These are phyloP conservation scores for Pseudoatta argentina DNA, from an alignment of 1,140 invertebrate species.

Conservation along the genomic window DNA sequence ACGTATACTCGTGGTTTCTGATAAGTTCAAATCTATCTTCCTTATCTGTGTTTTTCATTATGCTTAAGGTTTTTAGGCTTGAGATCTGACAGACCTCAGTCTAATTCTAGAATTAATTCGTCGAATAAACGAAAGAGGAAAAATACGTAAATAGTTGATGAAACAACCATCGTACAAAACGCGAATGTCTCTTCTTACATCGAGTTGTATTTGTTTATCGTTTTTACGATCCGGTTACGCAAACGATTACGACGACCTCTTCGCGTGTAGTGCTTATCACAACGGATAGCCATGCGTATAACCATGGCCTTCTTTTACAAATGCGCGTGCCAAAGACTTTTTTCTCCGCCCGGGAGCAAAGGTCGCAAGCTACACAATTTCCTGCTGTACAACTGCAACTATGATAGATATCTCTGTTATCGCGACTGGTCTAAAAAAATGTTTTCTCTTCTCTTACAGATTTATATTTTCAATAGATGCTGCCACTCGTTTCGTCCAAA, in stretches of 20 bases:
- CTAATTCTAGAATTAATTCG: neutral
- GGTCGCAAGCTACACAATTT: constrained; percentile 48
- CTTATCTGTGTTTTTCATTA: no score
- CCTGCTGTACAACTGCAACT: constrained; percentile 3
- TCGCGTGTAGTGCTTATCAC: constrained; percentile 28
- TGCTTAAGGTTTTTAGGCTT: no score
- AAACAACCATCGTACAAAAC: neutral
- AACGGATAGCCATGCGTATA: constrained; percentile 35
- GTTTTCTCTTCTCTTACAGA: neutral
- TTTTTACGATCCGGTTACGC: constrained; percentile 56
- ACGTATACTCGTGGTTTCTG: no score
- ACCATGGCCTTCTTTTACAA: constrained; percentile 55
- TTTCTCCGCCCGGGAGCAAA: neutral
- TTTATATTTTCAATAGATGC: neutral
- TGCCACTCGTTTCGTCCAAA: neutral
- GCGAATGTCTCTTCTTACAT: constrained; percentile 8
- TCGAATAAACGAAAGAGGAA: neutral
- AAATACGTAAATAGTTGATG: neutral
- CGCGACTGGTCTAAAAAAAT: neutral
- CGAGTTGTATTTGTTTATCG: constrained; percentile 49
- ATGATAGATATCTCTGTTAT: neutral
- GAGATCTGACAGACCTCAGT: neutral
- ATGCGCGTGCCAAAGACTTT: constrained; percentile 48
- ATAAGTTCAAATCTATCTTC: no score
- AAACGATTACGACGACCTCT: constrained; percentile 48